Percentiles rank a stretch among this genome's conserved stretches.
Conservation (phyloP, 2,113 vertebrate species). For the Poecile atricapillus region DNA sequence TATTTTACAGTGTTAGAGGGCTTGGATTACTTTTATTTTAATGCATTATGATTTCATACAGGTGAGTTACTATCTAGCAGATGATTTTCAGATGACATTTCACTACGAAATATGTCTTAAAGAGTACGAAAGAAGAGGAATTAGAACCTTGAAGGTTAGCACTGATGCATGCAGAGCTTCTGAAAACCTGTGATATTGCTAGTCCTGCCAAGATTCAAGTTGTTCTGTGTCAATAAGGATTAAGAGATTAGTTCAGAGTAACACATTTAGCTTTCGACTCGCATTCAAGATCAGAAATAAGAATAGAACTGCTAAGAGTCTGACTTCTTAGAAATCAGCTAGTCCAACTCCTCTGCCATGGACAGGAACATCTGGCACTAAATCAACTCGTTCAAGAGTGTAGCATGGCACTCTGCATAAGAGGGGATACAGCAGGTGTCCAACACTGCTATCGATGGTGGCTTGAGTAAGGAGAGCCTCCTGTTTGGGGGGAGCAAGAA, state of each 20-base stretch:
- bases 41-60: background rate
- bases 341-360: background rate
- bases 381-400: background rate
- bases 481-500: no score
- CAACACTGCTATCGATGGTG: background rate
- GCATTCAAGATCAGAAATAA: background rate
- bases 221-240: slow-evolving; percentile 20
- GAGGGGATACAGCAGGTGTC: no score
- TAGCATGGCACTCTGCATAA: rapidly evolving
- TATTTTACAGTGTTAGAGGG: background rate
- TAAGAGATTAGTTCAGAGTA: background rate
- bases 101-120: background rate
- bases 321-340: background rate
- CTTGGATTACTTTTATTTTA: background rate
- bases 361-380: background rate
- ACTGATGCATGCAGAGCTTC: background rate
- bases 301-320: background rate
- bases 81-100: background rate
- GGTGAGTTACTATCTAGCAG: background rate
- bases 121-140: background rate
- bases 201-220: background rate
- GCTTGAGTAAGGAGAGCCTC: background rate
- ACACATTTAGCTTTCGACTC: background rate
- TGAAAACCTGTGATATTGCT: background rate
- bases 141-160: background rate